A percentile compares a stretch with the other conserved stretches of the same genome.
These are phyloP conservation scores for Tinea pellionella DNA, from an alignment of 2,888 invertebrate genomes.

Conservation along the genomic window DNA sequence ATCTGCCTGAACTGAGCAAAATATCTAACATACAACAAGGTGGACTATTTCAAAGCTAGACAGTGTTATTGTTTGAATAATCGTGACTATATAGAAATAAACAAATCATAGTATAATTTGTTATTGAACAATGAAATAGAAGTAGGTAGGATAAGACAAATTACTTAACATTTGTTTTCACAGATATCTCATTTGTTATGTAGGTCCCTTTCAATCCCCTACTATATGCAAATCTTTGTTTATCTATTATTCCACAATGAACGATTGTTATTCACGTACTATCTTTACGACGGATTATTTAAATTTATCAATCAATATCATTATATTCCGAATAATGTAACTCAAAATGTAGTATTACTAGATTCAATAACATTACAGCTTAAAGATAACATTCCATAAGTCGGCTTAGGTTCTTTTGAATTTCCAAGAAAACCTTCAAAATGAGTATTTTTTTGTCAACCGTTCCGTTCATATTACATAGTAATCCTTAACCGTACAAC, in stretches of 20 bases:
- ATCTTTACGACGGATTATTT: background rate
- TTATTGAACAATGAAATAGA: background rate
- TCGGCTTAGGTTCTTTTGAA: too few species aligned
- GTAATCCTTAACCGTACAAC: constrained; percentile 22
- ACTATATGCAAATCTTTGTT: background rate
- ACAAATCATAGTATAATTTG: background rate
- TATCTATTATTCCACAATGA: background rate
- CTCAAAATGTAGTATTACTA: too few species aligned
- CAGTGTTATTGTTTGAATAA: too few species aligned
- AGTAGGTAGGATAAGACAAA: background rate
- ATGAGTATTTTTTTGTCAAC: background rate
- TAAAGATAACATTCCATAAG: too few species aligned
- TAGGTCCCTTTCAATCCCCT: background rate
- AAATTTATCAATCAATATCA: background rate
- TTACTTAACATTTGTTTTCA: background rate
- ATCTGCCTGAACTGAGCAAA: too few species aligned
- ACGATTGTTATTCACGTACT: background rate
- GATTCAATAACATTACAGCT: too few species aligned
- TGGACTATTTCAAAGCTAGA: too few species aligned
- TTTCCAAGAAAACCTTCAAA: background rate
- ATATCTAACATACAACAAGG: too few species aligned
- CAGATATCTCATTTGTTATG: constrained; percentile 6
- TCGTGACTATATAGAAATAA: too few species aligned
- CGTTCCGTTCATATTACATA: background rate
- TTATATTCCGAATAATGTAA: too few species aligned